Base-by-base conservation (phyloP, 2,888 invertebrate genomes). In the Sarcophaga subvicina region DNA sequence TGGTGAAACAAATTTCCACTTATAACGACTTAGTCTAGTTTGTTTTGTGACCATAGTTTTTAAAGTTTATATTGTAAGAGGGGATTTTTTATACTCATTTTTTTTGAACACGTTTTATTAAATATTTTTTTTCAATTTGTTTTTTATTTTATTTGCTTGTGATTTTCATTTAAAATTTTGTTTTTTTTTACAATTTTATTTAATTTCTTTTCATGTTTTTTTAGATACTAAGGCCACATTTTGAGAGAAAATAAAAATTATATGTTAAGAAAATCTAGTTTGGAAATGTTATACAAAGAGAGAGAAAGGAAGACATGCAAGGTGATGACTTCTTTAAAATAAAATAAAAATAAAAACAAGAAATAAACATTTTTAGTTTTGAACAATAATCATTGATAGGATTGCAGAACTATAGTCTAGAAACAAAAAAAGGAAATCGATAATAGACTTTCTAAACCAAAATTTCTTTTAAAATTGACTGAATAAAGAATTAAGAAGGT, bases 141-240 rank as follows among this genome's bases (percentile, higher is more conserved):
- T 63, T 20, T n/a, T 60, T 37, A 64, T 76, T 73, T 78, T 66
- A 77, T 60, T 79, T 84, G 6, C 37, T 37, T 37, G 37, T 37
- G 1, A 37, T 37, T 37, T 45, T 69, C 54, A 54, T 17, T 54
- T 54, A 54, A 54, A 59, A 20, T 62, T 73, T 20, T 14, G 20
- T 60, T 64, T 64, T 67, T 67, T 69, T 78, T 66, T 49, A 67
- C 60, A 47, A 25, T 25, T 54, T 59, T 63, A 63, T 64, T 22
- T 72, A n/a, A 14, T 54, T 54, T 54, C 12, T 87, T 73, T 37
- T 37, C 37, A 71, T 45, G 70, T 14, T 37, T 66, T 80, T 75
- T 83, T 82, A 86, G 84, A 86, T 85, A 82, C 86, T 88, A 88
- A 88, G 88, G 88, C 88, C 88, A 88, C 88, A 86, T 88, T 86